Conservation (phyloP, 2,888 invertebrate species). For the Congeria kusceri region DNA sequence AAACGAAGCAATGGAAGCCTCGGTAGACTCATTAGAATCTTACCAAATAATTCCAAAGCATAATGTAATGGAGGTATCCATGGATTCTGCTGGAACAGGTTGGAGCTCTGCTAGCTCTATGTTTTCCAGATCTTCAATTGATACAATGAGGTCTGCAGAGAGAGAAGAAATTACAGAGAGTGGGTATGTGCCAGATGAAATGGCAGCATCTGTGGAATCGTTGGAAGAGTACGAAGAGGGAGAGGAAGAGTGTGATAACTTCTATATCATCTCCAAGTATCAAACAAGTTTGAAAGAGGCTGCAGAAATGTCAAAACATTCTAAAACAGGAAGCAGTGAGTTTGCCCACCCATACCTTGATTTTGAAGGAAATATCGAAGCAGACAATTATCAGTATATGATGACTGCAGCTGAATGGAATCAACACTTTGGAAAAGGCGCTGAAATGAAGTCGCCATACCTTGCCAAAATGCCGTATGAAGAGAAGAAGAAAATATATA, state of each 20-base stretch:
- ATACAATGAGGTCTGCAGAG: constrained; percentile 77
- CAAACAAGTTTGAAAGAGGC: constrained; percentile 60
- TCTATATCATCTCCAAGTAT: constrained; percentile 64
- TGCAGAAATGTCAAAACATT: constrained; percentile 47
- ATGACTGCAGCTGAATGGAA: constrained; percentile 54
- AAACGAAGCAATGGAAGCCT: constrained; percentile 73
- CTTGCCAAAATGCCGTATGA: constrained; percentile 77
- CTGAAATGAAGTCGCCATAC: constrained; percentile 57
- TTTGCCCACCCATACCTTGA: constrained; percentile 72
- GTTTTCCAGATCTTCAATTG: constrained; percentile 76
- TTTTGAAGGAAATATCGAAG: constrained; percentile 72
- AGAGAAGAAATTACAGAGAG: constrained; percentile 75
- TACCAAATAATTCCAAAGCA: constrained; percentile 64
- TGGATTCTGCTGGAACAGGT: constrained; percentile 67
- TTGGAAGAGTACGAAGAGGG: constrained; percentile 67
- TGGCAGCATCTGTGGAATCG: constrained; percentile 84
- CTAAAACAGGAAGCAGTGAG: constrained; percentile 51
- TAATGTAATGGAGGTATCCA: constrained; percentile 71
- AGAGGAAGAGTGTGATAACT: constrained; percentile 61
- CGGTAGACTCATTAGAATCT: constrained; percentile 80
- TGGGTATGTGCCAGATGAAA: constrained; percentile 74
- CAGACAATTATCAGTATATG: constrained; percentile 64
- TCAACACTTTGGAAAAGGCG: constrained; percentile 50
- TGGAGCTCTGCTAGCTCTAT: constrained; percentile 80
- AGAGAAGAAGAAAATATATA: constrained; percentile 80